Evolutionary conservation across 2,888 invertebrate genomes (phyloP), one percentile per base, ranked within the genome.

Genomic region (Xestobium rufovillosum): DNA sequence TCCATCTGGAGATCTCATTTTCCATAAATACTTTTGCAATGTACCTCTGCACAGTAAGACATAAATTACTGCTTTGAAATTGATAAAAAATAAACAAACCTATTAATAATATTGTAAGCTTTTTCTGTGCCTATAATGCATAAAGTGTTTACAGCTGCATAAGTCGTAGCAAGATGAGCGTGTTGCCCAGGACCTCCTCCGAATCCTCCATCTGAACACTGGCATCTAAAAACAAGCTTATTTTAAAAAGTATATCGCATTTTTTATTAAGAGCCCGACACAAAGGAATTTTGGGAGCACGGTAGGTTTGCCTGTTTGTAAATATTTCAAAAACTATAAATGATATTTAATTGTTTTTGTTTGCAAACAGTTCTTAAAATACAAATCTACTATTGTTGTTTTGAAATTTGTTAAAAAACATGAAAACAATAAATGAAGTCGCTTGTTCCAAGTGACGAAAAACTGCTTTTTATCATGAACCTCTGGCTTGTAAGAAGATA

Each of bases 91-190:
- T 9, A 39, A 23, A 41, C 44, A 48, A 60, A 76, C 78, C 90
- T 79, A 62, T 98, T 76, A 43, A 98, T 87, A n/a, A 85, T 77
- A 47, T 79, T 70, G 57, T 85, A 89, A 2, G 96, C 92, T 63
- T 85, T 83, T 47, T 63, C 56, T 12, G 72, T 73, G 34, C 90
- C 90, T 49, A 99, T 79, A 39, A 87, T 88, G 57, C 88, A 86
- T 3, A 98, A 69, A 14, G 92, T 83, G 71, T 90, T 92, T 0
- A 98, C 81, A 42, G 97, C 95, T 30, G 96, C 97, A 69, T 96
- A 99, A 1, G 97, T 98, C 3, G 97, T 83, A 1, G 98, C 98
- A 40, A 99, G 72, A 68, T 98, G 98, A 12, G 96, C 75, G 53
- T 76, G 70, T 63, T 98, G 97, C 1, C 83, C 80, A 1, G 96